Evolutionary conservation across 2,797 vertebrate species (phyloP), one percentile per base, ranked within the genome.

Genomic region (Semotilus atromaculatus): DNA sequence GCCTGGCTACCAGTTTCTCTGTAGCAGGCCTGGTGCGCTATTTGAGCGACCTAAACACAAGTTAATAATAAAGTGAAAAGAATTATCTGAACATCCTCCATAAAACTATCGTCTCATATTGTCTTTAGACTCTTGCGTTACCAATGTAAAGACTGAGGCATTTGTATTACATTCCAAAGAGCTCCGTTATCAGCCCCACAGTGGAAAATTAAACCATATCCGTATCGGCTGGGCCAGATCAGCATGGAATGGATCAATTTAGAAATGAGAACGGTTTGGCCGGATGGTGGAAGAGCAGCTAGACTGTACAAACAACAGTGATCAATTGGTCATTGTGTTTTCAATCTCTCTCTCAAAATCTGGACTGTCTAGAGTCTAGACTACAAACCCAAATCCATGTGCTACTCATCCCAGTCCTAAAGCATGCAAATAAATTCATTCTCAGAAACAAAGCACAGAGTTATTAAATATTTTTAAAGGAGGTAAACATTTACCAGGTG

Each of bases 341-440:
- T 83, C 29, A 66, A 53, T 45, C 58, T 62, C 19, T 72, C 18
- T 66, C 38, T n/a, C n/a, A n/a, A n/a, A n/a, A n/a, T n/a, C n/a
- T n/a, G n/a, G 73, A 85, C 86, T 87, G 45, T 48, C 16, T 43
- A 43, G 10, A 43, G 88, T 88, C 85, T 90, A 88, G 86, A 91
- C 90, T 82, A 18, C 86, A 75, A 77, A 83, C 89, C 67, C 68
- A 72, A 72, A 70, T 23, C 77, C 82, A 90, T 90, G 89, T 93
- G 90, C 83, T 91, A 85, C 80, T 62, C 85, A 86, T 92, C 71
- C 67, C 68, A 73, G 31, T 87, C 70, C 89, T 88, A 92, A 84
- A 87, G 88, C 74, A 80, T 60, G 58, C 66, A 85, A 58, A 43
- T n/a, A 71, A 64, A 80, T 34, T 84, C 8, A 5, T 53, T 68